These are phyloP conservation scores for Drosophila bifasciata DNA, from an alignment of 1,140 invertebrate genomes.

Conservation along the genomic window DNA sequence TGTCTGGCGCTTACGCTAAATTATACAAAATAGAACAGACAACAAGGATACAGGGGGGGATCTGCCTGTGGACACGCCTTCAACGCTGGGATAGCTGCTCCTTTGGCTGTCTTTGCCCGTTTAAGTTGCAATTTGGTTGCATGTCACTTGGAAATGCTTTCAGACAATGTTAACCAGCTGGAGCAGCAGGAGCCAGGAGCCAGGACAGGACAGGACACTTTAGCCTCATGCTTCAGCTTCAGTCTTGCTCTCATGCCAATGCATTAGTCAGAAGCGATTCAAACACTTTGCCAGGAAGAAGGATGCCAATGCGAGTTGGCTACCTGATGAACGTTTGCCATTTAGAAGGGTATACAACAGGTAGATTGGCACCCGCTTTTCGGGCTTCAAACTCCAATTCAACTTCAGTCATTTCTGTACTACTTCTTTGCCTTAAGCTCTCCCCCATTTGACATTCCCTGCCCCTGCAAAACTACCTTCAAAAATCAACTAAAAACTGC, in stretches of 20 bases:
- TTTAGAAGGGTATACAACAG: not conserved
- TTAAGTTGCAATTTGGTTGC: conserved; percentile 79
- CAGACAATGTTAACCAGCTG: conserved; percentile 65
- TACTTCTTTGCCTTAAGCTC: no score
- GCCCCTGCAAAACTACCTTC: no score
- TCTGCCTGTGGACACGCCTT: conserved; percentile 34
- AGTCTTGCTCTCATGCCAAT: conserved; percentile 19
- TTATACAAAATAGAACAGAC: conserved; percentile 69
- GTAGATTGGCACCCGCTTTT: not conserved
- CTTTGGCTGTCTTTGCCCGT: conserved; percentile 58
- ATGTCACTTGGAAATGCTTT: conserved; percentile 78
- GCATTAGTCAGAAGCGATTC: conserved; percentile 28
- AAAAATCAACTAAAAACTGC: not conserved
- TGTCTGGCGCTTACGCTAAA: conserved; percentile 66
- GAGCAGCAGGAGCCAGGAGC: conserved; percentile 1
- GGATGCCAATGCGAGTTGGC: conserved; percentile 4
- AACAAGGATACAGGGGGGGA: conserved; percentile 20
- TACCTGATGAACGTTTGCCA: not conserved
- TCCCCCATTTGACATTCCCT: no score
- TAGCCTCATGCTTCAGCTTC: conserved; percentile 7
- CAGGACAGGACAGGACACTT: conserved; percentile 16
- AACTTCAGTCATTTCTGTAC: no score
- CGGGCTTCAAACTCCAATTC: no score
- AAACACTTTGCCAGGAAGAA: not conserved
- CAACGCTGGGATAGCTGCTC: not conserved